Evolutionary conservation across 2,113 vertebrate genomes (phyloP), one percentile per base, ranked within the genome.

Genomic region (Scalopus aquaticus): DNA sequence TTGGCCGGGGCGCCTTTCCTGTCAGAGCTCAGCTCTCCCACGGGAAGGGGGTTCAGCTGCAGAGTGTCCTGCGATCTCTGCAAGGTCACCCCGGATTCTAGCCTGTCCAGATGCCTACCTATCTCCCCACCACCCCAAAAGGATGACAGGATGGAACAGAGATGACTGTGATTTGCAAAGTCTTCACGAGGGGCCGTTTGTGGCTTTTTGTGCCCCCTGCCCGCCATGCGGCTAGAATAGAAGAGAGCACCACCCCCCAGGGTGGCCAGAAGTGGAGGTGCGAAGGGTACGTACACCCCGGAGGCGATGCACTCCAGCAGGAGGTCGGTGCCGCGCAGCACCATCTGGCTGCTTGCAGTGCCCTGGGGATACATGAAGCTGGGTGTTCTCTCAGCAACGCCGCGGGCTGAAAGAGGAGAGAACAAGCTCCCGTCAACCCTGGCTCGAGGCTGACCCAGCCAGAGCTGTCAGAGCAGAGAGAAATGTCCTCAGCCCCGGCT

Each of bases 231-330:
- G 78, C 72, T 56, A 44, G 35, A 73, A 39, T 6, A 37, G 12
- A 80, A n/a, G 54, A 30, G 19, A 32, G 67, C 67, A 32, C 26
- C 69, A 49, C 19, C 15, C 60, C 64, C 86, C 58, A 24, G 24
- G 73, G 73, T 0, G 32, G 60, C 12, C 67, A 37, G 35, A 64
- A 73, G 44, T 19, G 22, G 24, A 67, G 81, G 49, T 12, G 42
- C 58, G 30, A 4, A 54, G 5, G 0, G 77, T 97, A 99, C 99
- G 60, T 98, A 99, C 99, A 99, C 98, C 97, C 99, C 99, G 0
- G 99, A 99, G 62, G 99, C 99, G 10, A 99, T 99, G 97, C 99
- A 99, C 97, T 99, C 99, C 97, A 99, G 98, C 89, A 99, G 96
- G 67, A 99, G 98, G 88, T 99, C 98, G 96, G 99, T 98, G 7